A percentile compares a stretch with the other conserved stretches of the same genome.
These are phyloP conservation scores for Notoglanidium macrostoma DNA, from an alignment of 2,797 vertebrate genomes.

Conservation along the genomic window DNA sequence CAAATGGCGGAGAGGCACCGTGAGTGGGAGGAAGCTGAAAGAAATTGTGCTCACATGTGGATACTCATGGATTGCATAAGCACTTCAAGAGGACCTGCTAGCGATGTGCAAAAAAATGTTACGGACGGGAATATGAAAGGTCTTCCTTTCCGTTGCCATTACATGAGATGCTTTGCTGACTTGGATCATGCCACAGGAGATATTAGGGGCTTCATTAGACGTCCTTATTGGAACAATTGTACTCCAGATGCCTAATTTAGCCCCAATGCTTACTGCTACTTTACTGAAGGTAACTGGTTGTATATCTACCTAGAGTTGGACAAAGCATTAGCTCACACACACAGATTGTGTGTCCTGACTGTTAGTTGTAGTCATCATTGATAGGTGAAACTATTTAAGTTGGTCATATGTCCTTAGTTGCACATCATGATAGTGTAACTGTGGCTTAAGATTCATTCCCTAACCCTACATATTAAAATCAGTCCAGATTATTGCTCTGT, in stretches of 20 bases:
- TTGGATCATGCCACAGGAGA: not conserved
- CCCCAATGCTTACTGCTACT: not conserved
- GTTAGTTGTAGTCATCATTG: not conserved
- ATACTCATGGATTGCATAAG: constrained; percentile 38
- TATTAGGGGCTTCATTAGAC: not conserved
- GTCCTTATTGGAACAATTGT: not conserved
- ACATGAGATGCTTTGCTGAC: not conserved
- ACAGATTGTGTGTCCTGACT: not conserved
- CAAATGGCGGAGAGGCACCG: constrained; percentile 23
- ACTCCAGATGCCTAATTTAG: not conserved
- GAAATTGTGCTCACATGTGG: constrained; percentile 21
- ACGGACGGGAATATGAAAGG: not conserved
- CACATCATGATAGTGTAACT: not conserved
- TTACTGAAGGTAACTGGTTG: not conserved
- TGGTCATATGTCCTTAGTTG: not conserved
- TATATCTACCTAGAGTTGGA: not conserved
- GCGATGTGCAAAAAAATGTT: not conserved
- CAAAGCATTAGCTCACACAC: not conserved
- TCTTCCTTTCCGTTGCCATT: not conserved
- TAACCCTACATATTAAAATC: not conserved
- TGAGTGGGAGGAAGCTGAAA: constrained; percentile 20
- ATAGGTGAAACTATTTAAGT: not conserved
- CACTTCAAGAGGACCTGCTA: constrained; percentile 23
- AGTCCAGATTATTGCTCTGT: not conserved
- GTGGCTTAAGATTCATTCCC: not conserved